Percentiles rank a stretch among this genome's conserved stretches.
Conservation (phyloP, 2,888 invertebrate species). For the Apamea sordens region DNA sequence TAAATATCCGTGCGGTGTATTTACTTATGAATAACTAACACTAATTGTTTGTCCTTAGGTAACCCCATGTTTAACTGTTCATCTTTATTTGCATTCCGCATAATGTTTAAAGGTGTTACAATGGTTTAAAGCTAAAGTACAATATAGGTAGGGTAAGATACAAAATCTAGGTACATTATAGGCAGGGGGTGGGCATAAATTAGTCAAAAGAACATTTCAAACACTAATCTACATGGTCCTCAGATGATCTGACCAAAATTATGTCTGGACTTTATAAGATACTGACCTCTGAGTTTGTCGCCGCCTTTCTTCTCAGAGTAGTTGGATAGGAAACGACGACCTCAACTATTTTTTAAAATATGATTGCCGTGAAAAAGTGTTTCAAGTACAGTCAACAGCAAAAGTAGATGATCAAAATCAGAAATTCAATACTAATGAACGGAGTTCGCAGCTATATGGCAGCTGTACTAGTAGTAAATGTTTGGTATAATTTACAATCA, state of each 20-base stretch:
- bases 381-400: no score
- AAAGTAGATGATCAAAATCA: no score
- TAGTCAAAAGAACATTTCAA: no score
- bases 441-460: no score
- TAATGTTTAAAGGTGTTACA: background rate
- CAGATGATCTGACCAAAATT: no score
- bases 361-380: no score
- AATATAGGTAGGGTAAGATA: background rate
- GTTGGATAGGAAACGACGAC: background rate
- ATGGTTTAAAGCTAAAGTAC: background rate
- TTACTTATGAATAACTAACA: constrained; percentile 19
- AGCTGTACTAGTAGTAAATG: no score
- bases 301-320: background rate
- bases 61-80: constrained; percentile 1
- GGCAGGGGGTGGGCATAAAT: background rate
- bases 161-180: background rate
- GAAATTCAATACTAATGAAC: no score
- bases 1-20: constrained; percentile 28
- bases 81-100: background rate
- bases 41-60: constrained; percentile 19
- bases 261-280: no score
- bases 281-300: background rate
- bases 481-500: no score
- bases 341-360: background rate
- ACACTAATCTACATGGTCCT: no score